Evolutionary conservation across 2,888 invertebrate genomes (phyloP), one percentile per base, ranked within the genome.

Genomic region (Hedychridium roseum): DNA sequence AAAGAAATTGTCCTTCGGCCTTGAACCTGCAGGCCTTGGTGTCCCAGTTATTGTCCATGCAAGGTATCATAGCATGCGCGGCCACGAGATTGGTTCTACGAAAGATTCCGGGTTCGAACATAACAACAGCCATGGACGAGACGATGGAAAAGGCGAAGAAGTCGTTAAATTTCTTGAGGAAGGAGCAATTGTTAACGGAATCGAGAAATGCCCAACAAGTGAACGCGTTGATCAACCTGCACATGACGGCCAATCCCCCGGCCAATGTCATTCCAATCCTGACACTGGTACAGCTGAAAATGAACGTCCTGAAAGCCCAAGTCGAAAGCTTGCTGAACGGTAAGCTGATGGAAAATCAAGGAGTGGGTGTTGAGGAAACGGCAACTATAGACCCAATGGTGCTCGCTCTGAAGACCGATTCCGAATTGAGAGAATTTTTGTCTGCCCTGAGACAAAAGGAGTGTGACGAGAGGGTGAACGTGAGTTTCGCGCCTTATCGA

Each of bases 21-120:
- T 52, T 76, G 1, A 74, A 67, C 43, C 57, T 78, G 14, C 78
- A 78, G 23, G 75, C 77, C 0, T 40, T 78, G 11, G 71, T 69
- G 0, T 73, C 78, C 0, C 78, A 78, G 30, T 57, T 79, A 3
- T 48, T 78, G 0, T 64, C 72, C 0, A 51, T 78, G 2, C 71
- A 68, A 20, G 78, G 78, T 0, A 54, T 76, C 5, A 55, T 78
- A 15, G 49, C 78, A 0, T 74, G 76, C 39, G 70, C 72, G 0
- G 66, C 68, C 1, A 76, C 73, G 0, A 57, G 78, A 5, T 26
- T 78, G 15, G 48, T 78, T 1, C 47, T 78, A 1, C 63, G 71
- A 2, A 70, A 68, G 23, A 57, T 78, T 1, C 69, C 75, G 0
- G 72, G 71, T 0, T 74, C 76, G 0, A 74, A 74, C 14, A 53